Evolutionary conservation across 2,888 invertebrate species (phyloP).

Genomic region (Pachymerium ferrugineum): DNA sequence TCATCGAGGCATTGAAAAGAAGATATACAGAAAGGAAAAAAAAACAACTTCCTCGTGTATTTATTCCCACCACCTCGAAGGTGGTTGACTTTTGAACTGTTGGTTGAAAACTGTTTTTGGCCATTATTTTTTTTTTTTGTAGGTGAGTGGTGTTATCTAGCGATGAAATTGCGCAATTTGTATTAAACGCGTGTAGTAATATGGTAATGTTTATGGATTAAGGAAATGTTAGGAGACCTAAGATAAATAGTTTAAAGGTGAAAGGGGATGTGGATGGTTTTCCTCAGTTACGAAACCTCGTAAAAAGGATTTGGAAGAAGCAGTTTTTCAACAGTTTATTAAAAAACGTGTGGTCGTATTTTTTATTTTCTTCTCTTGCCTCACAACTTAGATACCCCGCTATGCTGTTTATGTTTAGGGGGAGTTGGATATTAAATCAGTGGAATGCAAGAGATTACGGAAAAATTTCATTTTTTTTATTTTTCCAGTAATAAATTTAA

Average conservation of each 20-base stretch:
- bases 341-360: too few species aligned
- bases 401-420: too few species aligned
- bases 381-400: too few species aligned
- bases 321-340: too few species aligned
- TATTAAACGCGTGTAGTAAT: neutral
- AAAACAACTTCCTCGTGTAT: neutral
- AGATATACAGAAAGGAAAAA: neutral
- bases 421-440: too few species aligned
- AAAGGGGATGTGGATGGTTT: neutral
- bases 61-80: neutral
- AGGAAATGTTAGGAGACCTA: neutral
- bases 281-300: neutral
- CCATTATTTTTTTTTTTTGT: neutral
- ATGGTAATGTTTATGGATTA: neutral
- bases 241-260: neutral
- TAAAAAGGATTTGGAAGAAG: too few species aligned
- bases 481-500: too few species aligned
- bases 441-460: too few species aligned
- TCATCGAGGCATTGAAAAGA: neutral
- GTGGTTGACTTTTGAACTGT: neutral
- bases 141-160: neutral
- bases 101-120: neutral
- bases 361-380: too few species aligned
- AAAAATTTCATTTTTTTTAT: too few species aligned
- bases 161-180: neutral